Evolutionary conservation across 2,113 vertebrate genomes (phyloP).

Genomic region (Fregata magnificens): DNA sequence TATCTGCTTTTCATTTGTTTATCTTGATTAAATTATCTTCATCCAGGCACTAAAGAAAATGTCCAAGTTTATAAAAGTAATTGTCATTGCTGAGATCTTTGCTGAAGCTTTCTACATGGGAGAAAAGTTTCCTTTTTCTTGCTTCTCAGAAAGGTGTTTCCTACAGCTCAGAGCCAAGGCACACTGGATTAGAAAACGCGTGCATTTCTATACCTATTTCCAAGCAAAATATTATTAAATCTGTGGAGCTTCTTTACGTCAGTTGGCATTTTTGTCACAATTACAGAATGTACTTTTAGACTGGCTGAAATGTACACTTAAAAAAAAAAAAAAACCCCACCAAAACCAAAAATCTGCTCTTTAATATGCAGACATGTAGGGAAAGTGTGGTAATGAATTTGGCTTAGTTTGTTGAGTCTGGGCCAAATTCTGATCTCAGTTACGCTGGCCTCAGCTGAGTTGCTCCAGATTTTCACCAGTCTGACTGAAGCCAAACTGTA

Average conservation of each 20-base stretch:
- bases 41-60: neutral
- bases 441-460: conserved; percentile 16
- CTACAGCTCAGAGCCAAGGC: neutral
- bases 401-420: conserved; percentile 46
- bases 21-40: neutral
- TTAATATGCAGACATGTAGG: conserved; percentile 71
- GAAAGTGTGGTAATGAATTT: conserved; percentile 69
- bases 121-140: neutral
- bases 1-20: neutral
- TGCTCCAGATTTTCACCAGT: conserved; percentile 44
- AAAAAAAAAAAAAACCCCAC: neutral
- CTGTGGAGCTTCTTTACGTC: conserved; percentile 59
- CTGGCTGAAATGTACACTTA: conserved; percentile 35
- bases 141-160: conserved; percentile 33
- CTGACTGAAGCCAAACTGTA: neutral
- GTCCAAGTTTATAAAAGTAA: neutral
- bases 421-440: conserved; percentile 65
- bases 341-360: conserved; percentile 30
- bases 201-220: conserved; percentile 8
- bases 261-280: conserved; percentile 71
- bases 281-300: conserved; percentile 71
- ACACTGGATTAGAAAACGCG: neutral
- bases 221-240: conserved; percentile 72
- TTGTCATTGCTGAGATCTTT: neutral
- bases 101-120: neutral